Percentiles rank a stretch among this genome's conserved stretches.
These are phyloP conservation scores for Octodon degus DNA, from an alignment of 2,113 vertebrate genomes.

Conservation along the genomic window DNA sequence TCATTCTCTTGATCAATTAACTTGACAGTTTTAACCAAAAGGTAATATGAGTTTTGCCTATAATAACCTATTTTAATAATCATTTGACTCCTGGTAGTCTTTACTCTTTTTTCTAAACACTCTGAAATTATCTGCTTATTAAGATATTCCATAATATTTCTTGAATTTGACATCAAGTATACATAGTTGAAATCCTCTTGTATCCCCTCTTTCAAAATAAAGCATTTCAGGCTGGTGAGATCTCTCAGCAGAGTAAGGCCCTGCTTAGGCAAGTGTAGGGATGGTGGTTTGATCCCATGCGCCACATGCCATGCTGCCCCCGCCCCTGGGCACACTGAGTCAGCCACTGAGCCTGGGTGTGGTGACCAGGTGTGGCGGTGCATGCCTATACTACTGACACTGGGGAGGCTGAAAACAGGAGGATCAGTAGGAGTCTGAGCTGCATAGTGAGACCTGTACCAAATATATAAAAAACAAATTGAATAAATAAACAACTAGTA, in stretches of 20 bases:
- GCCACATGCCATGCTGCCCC: no score
- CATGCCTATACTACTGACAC: no score
- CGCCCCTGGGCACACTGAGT: no score
- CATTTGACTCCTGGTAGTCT: neutral
- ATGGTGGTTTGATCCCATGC: no score
- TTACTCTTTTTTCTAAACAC: neutral
- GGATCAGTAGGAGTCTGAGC: no score
- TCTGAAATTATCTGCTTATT: slow-evolving; percentile 21
- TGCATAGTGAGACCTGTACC: no score
- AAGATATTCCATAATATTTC: slow-evolving; percentile 22
- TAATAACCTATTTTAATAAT: slow-evolving; percentile 1
- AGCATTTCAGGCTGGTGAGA: neutral
- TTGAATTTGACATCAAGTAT: neutral
- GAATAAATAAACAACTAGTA: slow-evolving; percentile 1
- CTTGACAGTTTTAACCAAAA: slow-evolving; percentile 2
- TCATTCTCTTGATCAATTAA: neutral
- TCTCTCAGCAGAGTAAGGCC: no score
- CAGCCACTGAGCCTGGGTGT: no score
- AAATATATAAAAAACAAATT: no score
- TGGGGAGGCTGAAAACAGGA: no score
- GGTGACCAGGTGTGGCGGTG: no score
- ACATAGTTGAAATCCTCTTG: neutral
- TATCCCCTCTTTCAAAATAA: slow-evolving; percentile 47
- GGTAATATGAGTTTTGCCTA: neutral
- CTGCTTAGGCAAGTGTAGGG: no score